These are phyloP conservation scores for Vidua chalybeata DNA, from an alignment of 2,113 vertebrate genomes.

Conservation along the genomic window DNA sequence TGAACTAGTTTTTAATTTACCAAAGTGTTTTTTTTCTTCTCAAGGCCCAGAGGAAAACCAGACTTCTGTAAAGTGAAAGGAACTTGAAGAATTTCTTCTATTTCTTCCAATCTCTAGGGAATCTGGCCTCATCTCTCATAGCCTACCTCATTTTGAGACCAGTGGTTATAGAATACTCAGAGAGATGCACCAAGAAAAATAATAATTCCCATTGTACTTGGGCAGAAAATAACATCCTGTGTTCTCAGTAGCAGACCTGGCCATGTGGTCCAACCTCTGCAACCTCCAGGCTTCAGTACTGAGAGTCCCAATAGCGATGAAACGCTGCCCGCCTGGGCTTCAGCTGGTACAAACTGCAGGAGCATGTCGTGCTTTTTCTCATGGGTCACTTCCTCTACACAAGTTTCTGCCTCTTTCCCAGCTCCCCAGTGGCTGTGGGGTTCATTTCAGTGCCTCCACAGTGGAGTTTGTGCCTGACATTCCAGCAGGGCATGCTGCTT, in stretches of 20 bases:
- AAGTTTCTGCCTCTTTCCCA: constrained; percentile 9
- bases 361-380: background rate
- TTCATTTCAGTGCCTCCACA: background rate
- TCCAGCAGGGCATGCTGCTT: background rate
- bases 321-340: background rate
- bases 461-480: background rate
- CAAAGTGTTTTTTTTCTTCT: background rate
- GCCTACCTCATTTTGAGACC: background rate
- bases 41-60: background rate
- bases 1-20: background rate
- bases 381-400: constrained; percentile 36
- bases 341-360: background rate
- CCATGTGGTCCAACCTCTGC: background rate
- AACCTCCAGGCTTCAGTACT: background rate
- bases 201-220: background rate
- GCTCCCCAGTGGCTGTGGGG: background rate
- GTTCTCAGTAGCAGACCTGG: background rate
- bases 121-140: background rate
- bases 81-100: background rate
- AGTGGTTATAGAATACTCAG: background rate
- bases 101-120: background rate
- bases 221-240: background rate
- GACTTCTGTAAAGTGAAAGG: background rate
- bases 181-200: background rate
- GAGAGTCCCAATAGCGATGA: background rate